phyloP scores from a whole-genome alignment of 2,113 vertebrate species.

The Halcyon malimbica region DNA sequence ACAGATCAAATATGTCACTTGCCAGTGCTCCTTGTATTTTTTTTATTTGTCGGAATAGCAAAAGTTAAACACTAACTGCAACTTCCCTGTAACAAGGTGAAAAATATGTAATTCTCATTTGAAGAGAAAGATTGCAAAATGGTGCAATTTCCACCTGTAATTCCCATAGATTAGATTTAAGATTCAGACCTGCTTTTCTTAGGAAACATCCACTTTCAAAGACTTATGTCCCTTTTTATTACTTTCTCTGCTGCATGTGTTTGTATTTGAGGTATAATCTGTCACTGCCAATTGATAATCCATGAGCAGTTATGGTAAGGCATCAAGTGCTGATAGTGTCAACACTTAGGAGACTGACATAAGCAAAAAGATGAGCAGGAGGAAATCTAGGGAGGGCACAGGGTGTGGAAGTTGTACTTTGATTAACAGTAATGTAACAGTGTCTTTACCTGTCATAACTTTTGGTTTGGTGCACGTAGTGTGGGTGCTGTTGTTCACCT shows the following conservation, averaged over 20 bases:
- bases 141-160: background rate
- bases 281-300: background rate
- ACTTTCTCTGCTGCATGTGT: background rate
- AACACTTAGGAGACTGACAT: accelerated
- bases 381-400: background rate
- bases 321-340: background rate
- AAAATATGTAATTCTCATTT: background rate
- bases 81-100: background rate
- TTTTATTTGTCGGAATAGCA: background rate
- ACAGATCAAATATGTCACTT: background rate
- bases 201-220: background rate
- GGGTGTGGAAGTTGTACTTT: background rate
- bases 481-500: background rate
- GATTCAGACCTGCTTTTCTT: background rate
- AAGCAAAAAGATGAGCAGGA: background rate
- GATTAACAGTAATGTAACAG: accelerated
- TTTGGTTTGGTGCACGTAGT: background rate
- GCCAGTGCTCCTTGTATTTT: background rate
- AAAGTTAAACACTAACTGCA: background rate
- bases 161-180: background rate
- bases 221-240: background rate
- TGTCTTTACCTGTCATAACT: background rate
- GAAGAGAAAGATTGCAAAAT: background rate
- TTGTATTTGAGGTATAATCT: background rate
- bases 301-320: background rate